Base-by-base conservation (phyloP, 2,113 vertebrate genomes). In the Pimephales promelas region DNA sequence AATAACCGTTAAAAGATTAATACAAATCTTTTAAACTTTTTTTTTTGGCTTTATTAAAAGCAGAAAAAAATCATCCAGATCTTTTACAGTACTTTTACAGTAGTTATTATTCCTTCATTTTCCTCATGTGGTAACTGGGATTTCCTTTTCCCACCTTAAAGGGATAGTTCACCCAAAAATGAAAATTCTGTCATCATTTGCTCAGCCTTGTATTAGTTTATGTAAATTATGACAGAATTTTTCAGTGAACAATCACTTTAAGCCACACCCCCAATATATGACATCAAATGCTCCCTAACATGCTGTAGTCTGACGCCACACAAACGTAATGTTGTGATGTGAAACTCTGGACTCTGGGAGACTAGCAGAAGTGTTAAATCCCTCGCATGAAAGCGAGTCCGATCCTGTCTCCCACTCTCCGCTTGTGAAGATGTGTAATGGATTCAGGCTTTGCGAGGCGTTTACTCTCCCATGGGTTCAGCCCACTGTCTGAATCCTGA, bases 381-480 rank as follows among this genome's bases (percentile, higher is more conserved):
- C 45, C 75, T 78, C 10, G 3, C 16, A 40, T 57, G 43, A 77
- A 57, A 77, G 73, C 73, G 5, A 56, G 49, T 61, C 75, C 61
- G 54, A 57, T 78, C 31, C n/a, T 3, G 34, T 45, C 57, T 76
- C 52, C 64, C 64, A 24, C 40, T 72, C 70, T 6, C 43, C 22
- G 70, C 43, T 31, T 64, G 11, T 79, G 77, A 79, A 79, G 40
- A 45, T 47, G 49, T 47, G 22, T 62, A 26, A 74, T 74, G 72
- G 68, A 74, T 74, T 52, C 72, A 74, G 26, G 16, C 47, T 74
- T 28, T 52, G 26, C 26, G 24, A 74, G 72, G 47, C 45, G 24
- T 74, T 74, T 74, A 2, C 43, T 49, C 52, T 61, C 75, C 56
- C 54, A 13, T 14, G 40, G 43, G 52, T 40, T 36, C 68, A 66